Evolutionary conservation across 2,888 invertebrate species (phyloP).

Genomic region (Druceiella hillmani): DNA sequence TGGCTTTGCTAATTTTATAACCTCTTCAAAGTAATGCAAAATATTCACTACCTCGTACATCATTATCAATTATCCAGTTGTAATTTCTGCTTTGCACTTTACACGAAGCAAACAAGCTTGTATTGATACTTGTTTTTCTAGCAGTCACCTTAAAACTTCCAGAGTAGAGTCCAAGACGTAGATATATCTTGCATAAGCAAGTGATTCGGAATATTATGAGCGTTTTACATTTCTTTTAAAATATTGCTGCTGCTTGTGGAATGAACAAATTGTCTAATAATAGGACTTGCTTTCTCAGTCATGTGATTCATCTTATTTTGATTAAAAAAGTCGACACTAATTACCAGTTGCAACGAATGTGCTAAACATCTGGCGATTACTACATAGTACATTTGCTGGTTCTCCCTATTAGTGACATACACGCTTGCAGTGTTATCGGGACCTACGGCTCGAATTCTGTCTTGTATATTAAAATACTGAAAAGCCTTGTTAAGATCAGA

Average conservation of each 20-base stretch:
- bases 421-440: background rate
- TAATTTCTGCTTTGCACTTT: too few species aligned
- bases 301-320: background rate
- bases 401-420: background rate
- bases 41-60: too few species aligned
- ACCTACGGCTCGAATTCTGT: background rate
- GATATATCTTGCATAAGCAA: too few species aligned
- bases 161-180: background rate
- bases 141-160: background rate
- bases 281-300: background rate
- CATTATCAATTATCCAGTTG: too few species aligned
- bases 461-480: background rate
- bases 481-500: background rate
- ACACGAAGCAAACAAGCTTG: too few species aligned
- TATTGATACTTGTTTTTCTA: background rate
- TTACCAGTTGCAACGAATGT: background rate
- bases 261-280: background rate
- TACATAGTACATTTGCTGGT: too few species aligned
- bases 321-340: background rate
- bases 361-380: background rate
- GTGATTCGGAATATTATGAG: background rate
- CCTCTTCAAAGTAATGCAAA: too few species aligned
- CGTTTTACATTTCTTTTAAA: background rate
- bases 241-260: background rate
- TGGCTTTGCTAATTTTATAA: too few species aligned